These are phyloP conservation scores for Phycodurus eques DNA, from an alignment of 2,113 vertebrate species.

Conservation along the genomic window DNA sequence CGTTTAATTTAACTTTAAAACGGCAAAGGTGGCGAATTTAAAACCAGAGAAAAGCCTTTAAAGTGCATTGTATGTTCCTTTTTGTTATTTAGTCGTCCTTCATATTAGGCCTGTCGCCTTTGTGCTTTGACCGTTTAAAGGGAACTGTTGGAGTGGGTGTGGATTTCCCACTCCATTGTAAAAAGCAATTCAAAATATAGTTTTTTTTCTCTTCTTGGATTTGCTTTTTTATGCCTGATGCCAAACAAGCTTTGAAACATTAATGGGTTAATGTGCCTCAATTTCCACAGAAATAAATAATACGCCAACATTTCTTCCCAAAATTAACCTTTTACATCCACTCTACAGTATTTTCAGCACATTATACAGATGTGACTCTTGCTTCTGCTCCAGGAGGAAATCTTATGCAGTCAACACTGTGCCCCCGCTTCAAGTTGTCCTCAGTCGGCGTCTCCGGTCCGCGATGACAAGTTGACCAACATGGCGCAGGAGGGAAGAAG, in stretches of 20 bases:
- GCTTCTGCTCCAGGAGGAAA: constrained; percentile 73
- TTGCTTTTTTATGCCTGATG: neutral
- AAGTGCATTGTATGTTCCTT: neutral
- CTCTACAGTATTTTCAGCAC: neutral
- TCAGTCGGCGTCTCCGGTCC: constrained; percentile 75
- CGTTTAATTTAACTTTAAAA: neutral
- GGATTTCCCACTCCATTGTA: neutral
- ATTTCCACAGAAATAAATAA: neutral
- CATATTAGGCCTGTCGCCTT: neutral
- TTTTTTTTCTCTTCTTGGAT: neutral
- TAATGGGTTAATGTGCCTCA: neutral
- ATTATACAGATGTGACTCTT: neutral
- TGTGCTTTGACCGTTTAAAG: neutral
- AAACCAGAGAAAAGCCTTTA: neutral
- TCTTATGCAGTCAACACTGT: constrained; percentile 77
- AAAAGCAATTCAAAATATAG: neutral
- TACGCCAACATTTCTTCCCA: neutral
- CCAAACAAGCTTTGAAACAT: neutral
- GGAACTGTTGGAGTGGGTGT: constrained; percentile 1
- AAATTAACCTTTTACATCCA: neutral
- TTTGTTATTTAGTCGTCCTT: neutral
- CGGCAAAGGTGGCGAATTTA: neutral
- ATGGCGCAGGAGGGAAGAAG: constrained; percentile 74
- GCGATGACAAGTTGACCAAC: constrained; percentile 74
- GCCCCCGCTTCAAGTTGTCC: constrained; percentile 79